These are phyloP conservation scores for Sapayoa aenigma DNA, from an alignment of 2,113 vertebrate genomes.

Conservation along the genomic window DNA sequence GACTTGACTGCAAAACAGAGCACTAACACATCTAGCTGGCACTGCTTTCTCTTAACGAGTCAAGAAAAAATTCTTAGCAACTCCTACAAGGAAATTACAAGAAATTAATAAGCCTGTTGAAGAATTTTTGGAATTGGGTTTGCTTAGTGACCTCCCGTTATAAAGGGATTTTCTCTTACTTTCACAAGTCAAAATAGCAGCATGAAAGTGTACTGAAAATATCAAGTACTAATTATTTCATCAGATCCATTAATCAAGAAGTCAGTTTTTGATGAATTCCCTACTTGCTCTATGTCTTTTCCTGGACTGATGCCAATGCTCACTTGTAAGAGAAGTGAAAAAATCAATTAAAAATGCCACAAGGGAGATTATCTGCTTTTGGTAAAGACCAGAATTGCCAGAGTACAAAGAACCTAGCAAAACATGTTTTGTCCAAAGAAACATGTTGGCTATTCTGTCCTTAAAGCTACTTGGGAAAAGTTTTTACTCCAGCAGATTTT, in stretches of 20 bases:
- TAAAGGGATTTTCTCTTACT: not conserved
- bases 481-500: not conserved
- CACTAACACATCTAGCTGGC: not conserved
- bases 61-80: not conserved
- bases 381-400: conserved; percentile 25
- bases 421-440: not conserved
- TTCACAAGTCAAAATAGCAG: not conserved
- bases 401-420: not conserved
- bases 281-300: not conserved
- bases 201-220: not conserved
- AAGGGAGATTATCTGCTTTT: conserved; percentile 9
- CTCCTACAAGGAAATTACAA: not conserved
- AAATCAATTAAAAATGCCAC: conserved; percentile 70
- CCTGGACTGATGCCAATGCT: conserved; percentile 31
- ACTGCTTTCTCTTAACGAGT: not conserved
- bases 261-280: conserved; percentile 58
- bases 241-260: conserved; percentile 49
- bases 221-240: conserved; percentile 64
- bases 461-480: not conserved
- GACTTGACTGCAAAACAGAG: not conserved
- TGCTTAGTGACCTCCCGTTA: not conserved
- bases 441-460: not conserved
- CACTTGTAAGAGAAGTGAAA: conserved; percentile 5
- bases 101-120: not conserved
- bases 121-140: not conserved